Base-by-base conservation (phyloP, 2,888 invertebrate genomes). In the Polydrusus cervinus region DNA sequence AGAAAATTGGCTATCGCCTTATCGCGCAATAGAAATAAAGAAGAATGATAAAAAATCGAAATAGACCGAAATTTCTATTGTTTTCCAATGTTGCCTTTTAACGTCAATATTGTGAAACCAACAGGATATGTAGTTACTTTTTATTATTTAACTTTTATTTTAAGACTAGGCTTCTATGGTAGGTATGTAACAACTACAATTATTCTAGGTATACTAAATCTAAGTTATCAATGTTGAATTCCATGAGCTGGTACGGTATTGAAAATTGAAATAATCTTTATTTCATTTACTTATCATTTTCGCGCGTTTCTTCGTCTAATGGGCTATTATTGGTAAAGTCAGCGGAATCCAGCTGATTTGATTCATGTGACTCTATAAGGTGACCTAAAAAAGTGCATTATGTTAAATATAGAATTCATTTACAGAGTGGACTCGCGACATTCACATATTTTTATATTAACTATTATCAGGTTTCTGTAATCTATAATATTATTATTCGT, bases 11-110 rank as follows among this genome's bases (percentile, higher is more conserved):
- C 14, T 10, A 16, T 38, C 16, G 57, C 10, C 38, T 60, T 60
- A 60, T 60, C 57, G 18, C 57, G n/a, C 16, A 60, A 60, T 38
- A 60, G 57, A 60, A 60, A 60, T 60, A 60, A 60, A 60, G 57
- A 60, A 30, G 14, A 16, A 60, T 30, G 57, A 60, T 60, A 60
- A 38, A 38, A 34, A 60, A 38, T 60, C 57, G 14, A 38, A 38
- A 16, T n/a, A 34, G 16, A 18, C 57, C 38, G 16, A 38, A 38
- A 38, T 5, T 16, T 16, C 53, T 60, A 60, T 60, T 60, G 57
- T 60, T 60, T 60, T 60, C 38, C 38, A 38, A 34, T 14, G 38
- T 60, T 60, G 34, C 57, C 38, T 60, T 57, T 60, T 60, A 60
- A 14, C 14, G 14, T 14, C 34, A 13, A n/a, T 11, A 34, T 55